Conservation (phyloP, 2,797 vertebrate species). For the Molossus alvarezi region DNA sequence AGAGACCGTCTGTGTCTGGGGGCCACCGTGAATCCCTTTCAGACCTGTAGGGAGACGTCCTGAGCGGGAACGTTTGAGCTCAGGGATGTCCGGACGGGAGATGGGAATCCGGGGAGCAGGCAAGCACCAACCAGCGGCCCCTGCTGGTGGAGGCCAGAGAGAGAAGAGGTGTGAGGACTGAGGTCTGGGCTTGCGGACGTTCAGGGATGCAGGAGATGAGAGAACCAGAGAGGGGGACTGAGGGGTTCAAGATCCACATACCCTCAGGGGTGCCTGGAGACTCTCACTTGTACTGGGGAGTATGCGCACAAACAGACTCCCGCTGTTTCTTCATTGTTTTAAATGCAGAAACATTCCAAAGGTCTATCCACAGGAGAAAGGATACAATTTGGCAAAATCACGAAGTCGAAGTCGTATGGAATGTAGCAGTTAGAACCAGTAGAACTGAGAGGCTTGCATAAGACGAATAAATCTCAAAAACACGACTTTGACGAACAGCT, state of each 20-base stretch:
- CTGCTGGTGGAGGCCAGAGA: not conserved
- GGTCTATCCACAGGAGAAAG: not conserved
- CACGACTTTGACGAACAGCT: no score
- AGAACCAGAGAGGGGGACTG: not conserved
- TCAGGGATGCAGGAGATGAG: not conserved
- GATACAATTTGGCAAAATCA: not conserved
- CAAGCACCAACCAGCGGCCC: no score
- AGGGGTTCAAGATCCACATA: not conserved
- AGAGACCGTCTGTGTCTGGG: not conserved
- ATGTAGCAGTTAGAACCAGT: not conserved
- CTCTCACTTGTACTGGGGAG: not conserved
- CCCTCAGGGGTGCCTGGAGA: not conserved
- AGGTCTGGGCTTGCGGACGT: fast-evolving
- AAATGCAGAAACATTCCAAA: not conserved
- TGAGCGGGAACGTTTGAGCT: not conserved
- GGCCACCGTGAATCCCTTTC: no score
- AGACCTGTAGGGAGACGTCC: not conserved
- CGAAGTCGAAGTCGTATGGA: not conserved
- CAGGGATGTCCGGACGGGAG: not conserved
- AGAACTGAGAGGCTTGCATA: not conserved
- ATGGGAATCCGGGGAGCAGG: not conserved
- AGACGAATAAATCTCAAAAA: not conserved
- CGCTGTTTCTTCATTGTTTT: not conserved
- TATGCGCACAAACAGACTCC: not conserved
- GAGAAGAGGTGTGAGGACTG: not conserved